Evolutionary conservation across 2,797 vertebrate genomes (phyloP), one percentile per base, ranked within the genome.

Genomic region (Coendou prehensilis): DNA sequence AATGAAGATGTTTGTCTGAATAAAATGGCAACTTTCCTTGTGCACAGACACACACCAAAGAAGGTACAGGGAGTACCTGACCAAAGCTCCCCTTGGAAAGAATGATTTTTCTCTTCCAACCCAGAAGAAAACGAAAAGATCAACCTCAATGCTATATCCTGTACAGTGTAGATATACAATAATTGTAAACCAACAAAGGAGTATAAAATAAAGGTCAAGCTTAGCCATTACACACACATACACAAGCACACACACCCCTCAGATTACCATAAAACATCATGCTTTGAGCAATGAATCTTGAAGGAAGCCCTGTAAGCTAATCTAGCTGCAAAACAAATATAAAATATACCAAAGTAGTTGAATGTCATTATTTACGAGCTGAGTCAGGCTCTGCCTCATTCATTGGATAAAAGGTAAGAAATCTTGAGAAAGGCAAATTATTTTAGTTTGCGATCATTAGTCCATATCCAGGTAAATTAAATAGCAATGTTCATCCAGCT

Each of bases 1-100:
- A 50, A 47, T 0, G 1, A 63, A 37, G 73, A 50, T 0, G 7
- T 59, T 0, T 7, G 30, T n/a, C 52, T 28, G 3, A 50, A 33
- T 14, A 7, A 54, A 47, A 47, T 56, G 3, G 2, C 9, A 52
- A 11, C 0, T 15, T 0, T 1, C 5, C 9, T 20, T 41, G 18
- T 9, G 41, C 9, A 5, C 3, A 6, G 7, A 78, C 2, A 13
- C 0, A 13, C 23, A 15, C 18, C 30, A 0, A 8, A 28, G 30
- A 30, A 22, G 10, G 18, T 0, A 9, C 54, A 33, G 15, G 26
- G 9, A 45, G 37, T 6, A 6, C 9, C 1, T 3, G 30, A 75
- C n/a, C 23, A n/a, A 78, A 45, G 20, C n/a, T 9, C 1, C 11
- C 37, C 45, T n/a, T 22, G 67, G 41, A 33, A 45, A 86, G 23